These are phyloP conservation scores for Triplophysa yarkandensis DNA, from an alignment of 2,797 vertebrate species.

Conservation along the genomic window DNA sequence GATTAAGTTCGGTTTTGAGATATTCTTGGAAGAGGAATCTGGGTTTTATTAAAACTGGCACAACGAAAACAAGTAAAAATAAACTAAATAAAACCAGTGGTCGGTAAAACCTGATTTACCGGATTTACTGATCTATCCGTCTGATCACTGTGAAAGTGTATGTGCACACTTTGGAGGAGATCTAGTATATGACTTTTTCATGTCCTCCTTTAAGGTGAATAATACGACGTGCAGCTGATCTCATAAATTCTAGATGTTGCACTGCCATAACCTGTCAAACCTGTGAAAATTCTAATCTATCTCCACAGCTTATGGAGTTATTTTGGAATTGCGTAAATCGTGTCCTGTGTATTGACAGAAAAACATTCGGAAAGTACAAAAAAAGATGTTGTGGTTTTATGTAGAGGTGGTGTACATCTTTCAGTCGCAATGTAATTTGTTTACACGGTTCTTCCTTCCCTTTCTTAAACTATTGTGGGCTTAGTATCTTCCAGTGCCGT, in stretches of 20 bases:
- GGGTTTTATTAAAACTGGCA: slow-evolving; percentile 65
- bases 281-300: slow-evolving; percentile 5
- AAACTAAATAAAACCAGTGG: slow-evolving; percentile 42
- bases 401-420: not conserved
- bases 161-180: slow-evolving; percentile 23
- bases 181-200: slow-evolving; percentile 11
- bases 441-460: slow-evolving; percentile 5
- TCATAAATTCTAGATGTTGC: slow-evolving; percentile 12
- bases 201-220: not conserved
- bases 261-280: slow-evolving; percentile 32
- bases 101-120: slow-evolving; percentile 39
- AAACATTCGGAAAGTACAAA: not conserved
- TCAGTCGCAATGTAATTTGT: not conserved
- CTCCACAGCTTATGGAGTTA: not conserved
- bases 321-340: not conserved
- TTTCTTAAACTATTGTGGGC: slow-evolving; percentile 14
- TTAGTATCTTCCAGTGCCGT: not conserved
- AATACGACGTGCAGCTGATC: not conserved
- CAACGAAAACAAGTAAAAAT: slow-evolving; percentile 70
- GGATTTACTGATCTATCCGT: not conserved
- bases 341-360: not conserved
- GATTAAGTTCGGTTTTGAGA: slow-evolving; percentile 43
- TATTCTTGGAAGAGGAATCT: slow-evolving; percentile 62
- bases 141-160: slow-evolving; percentile 5
- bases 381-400: not conserved